These are phyloP conservation scores for Kryptolebias ocellatus DNA, from an alignment of 2,797 vertebrate species.

Conservation along the genomic window DNA sequence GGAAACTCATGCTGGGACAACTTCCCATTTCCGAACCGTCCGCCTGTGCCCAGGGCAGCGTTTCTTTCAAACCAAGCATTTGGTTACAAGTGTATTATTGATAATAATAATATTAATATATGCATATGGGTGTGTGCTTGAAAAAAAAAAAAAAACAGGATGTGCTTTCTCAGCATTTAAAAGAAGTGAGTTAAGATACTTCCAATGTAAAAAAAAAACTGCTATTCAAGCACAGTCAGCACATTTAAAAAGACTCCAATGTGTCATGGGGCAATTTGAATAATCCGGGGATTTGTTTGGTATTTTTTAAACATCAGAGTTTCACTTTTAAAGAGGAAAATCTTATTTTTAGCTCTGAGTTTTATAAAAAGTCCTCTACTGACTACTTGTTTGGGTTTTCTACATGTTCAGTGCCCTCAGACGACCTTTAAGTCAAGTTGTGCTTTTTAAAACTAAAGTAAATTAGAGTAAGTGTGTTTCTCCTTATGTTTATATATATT, in stretches of 20 bases:
- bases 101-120: too few species aligned
- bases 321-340: too few species aligned
- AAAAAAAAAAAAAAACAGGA: slow-evolving; percentile 16
- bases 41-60: slow-evolving; percentile 43
- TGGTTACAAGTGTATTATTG: slow-evolving; percentile 16
- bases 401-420: too few species aligned
- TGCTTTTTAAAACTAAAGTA: not conserved
- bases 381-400: too few species aligned
- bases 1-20: slow-evolving; percentile 63
- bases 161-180: slow-evolving; percentile 54
- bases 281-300: not conserved
- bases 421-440: not conserved
- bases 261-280: slow-evolving; percentile 6
- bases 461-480: not conserved
- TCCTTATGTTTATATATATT: not conserved
- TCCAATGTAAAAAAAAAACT: slow-evolving; percentile 32
- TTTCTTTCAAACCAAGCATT: slow-evolving; percentile 47
- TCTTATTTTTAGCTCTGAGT: too few species aligned
- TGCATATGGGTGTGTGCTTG: slow-evolving; percentile 3
- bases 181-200: slow-evolving; percentile 30
- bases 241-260: slow-evolving; percentile 12
- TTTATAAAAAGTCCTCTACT: too few species aligned
- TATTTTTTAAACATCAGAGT: slow-evolving; percentile 1
- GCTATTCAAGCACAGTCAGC: slow-evolving; percentile 26
- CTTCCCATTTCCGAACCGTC: slow-evolving; percentile 73